A percentile compares a stretch with the other conserved stretches of the same genome.
These are phyloP conservation scores for Ceratitis capitata DNA, from an alignment of 1,140 invertebrate genomes.

Conservation along the genomic window DNA sequence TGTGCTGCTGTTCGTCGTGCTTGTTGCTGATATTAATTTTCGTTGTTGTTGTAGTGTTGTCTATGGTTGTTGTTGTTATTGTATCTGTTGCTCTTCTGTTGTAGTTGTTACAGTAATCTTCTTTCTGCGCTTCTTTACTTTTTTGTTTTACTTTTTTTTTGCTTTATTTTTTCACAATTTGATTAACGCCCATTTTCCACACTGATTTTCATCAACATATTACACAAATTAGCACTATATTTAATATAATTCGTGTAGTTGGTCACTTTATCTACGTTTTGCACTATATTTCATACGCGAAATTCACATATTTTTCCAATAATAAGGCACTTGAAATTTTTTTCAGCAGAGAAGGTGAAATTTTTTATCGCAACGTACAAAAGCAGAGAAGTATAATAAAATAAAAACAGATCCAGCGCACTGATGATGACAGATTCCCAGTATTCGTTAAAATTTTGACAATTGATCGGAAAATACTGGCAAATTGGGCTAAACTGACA, in stretches of 20 bases:
- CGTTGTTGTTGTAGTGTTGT: not conserved
- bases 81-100: not conserved
- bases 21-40: not conserved
- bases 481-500: not conserved
- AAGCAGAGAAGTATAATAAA: slow-evolving; percentile 18
- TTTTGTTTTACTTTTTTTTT: slow-evolving; percentile 12
- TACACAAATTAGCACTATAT: not conserved
- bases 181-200: slow-evolving; percentile 22
- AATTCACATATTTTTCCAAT: slow-evolving; percentile 10
- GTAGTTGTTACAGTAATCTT: not conserved
- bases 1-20: too few relatives aligned
- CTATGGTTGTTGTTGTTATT: not conserved
- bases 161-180: slow-evolving; percentile 2
- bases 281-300: not conserved
- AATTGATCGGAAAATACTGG: slow-evolving; percentile 11
- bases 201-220: not conserved
- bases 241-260: slow-evolving; percentile 5
- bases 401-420: slow-evolving; percentile 10
- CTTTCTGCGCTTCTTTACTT: not conserved
- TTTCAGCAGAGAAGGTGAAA: slow-evolving; percentile 24
- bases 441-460: slow-evolving; percentile 1
- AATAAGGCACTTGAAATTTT: slow-evolving; percentile 24
- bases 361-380: slow-evolving; percentile 29
- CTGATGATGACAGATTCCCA: slow-evolving; percentile 8
- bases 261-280: not conserved